Percentiles rank a stretch among this genome's conserved stretches.
Evolutionary conservation across 23 tunicate genomes (phyloP).

Genomic region (Phallusia fumigata): DNA sequence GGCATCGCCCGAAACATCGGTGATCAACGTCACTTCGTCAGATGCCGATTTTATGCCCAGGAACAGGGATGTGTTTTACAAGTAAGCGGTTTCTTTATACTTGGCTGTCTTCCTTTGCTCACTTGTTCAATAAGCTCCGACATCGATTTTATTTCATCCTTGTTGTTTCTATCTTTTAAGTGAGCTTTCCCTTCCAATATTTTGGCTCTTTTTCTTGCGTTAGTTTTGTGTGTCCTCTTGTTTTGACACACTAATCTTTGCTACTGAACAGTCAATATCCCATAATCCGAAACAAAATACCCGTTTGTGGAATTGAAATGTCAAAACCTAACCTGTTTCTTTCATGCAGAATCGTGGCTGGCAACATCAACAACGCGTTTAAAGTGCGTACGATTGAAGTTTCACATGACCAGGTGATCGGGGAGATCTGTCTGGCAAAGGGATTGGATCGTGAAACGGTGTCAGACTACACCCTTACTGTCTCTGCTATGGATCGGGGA

Average conservation of each 20-base stretch:
- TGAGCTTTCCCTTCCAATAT: no score
- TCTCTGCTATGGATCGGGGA: conserved; percentile 70
- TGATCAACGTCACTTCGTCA: conserved; percentile 70
- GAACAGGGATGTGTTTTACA: conserved; percentile 58
- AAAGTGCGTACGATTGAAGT: conserved; percentile 41
- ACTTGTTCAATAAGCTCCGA: not conserved
- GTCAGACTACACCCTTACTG: conserved; percentile 30
- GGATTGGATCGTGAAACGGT: conserved; percentile 60
- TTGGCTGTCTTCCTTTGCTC: not conserved
- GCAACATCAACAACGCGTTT: conserved; percentile 56
- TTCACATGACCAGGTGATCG: conserved; percentile 31
- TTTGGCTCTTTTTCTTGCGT: no score
- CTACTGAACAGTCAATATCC: no score
- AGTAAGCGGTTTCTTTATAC: conserved; percentile 30
- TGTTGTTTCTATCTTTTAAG: no score
- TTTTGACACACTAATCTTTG: no score
- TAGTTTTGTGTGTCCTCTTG: no score
- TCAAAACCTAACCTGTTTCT: no score
- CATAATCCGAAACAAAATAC: no score
- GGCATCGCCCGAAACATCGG: conserved; percentile 37
- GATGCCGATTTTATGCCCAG: conserved; percentile 66
- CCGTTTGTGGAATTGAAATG: no score
- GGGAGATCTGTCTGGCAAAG: conserved; percentile 58
- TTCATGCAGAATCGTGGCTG: no score
- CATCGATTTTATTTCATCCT: not conserved